Percentiles rank a stretch among this genome's conserved stretches.
Conservation (phyloP, 2,888 invertebrate genomes). For the Nomada fabriciana region DNA sequence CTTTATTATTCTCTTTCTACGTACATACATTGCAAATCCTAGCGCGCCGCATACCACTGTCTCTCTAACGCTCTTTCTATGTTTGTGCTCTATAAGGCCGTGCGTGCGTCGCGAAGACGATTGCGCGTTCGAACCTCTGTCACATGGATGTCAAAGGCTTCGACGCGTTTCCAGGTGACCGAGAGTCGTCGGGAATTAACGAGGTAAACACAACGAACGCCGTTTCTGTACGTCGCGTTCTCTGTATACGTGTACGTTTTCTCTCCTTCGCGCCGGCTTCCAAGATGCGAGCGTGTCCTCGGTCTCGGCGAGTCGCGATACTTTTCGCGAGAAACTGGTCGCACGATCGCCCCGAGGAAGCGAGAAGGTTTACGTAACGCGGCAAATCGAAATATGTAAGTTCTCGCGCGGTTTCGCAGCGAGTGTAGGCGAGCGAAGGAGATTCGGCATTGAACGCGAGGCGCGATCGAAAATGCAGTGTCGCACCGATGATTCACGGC, state of each 20-base stretch:
- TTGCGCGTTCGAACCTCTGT: background rate
- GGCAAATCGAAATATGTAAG: background rate
- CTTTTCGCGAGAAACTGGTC: constrained; percentile 44
- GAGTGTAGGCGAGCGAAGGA: background rate
- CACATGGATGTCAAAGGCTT: background rate
- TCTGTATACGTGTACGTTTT: background rate
- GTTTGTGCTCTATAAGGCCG: too few relatives aligned
- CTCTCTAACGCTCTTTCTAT: constrained; percentile 25
- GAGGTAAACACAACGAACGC: constrained; percentile 8
- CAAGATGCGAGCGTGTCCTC: background rate
- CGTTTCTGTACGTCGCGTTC: background rate
- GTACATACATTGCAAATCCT: too few relatives aligned
- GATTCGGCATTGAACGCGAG: background rate
- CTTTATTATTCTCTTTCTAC: too few relatives aligned
- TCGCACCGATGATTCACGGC: constrained; percentile 19
- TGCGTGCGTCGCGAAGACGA: background rate
- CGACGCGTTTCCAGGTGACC: background rate
- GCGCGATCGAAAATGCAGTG: constrained; percentile 12
- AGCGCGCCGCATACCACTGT: too few relatives aligned
- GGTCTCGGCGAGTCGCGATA: background rate
- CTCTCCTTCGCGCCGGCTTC: background rate
- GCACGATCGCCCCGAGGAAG: constrained; percentile 26
- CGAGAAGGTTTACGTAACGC: constrained; percentile 19
- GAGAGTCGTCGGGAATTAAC: background rate
- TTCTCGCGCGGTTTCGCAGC: background rate